Conservation (phyloP, 2,113 vertebrate species). For the Mormyrus iriodes region DNA sequence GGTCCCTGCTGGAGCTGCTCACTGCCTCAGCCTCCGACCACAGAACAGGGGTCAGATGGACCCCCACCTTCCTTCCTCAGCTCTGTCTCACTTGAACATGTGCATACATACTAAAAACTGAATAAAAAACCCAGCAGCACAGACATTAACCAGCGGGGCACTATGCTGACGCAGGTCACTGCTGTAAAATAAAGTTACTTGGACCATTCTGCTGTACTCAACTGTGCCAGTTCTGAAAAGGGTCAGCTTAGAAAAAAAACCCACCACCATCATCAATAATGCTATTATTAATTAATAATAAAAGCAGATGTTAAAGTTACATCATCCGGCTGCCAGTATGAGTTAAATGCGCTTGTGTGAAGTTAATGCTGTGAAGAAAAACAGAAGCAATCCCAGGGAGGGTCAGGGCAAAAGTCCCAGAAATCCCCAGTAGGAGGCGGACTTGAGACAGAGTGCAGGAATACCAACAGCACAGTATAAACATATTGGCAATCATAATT, state of each 20-base stretch:
- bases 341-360: neutral
- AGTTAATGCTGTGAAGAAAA: neutral
- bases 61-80: neutral
- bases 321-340: neutral
- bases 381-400: neutral
- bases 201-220: neutral
- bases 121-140: neutral
- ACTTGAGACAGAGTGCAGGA: neutral
- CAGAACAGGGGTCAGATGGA: neutral
- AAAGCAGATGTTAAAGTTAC: neutral
- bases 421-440: neutral
- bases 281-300: neutral
- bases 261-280: neutral
- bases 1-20: neutral
- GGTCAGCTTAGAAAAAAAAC: neutral
- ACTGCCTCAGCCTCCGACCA: neutral
- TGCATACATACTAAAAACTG: neutral
- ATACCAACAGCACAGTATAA: neutral
- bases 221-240: neutral
- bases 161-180: neutral
- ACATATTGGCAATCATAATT: neutral
- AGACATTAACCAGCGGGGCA: neutral
- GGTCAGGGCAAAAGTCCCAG: neutral
- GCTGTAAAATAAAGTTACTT: neutral
- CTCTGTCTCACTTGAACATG: neutral